A percentile compares a stretch with the other conserved stretches of the same genome.
Conservation (phyloP, 2,888 invertebrate genomes). For the Pimpla rufipes region DNA sequence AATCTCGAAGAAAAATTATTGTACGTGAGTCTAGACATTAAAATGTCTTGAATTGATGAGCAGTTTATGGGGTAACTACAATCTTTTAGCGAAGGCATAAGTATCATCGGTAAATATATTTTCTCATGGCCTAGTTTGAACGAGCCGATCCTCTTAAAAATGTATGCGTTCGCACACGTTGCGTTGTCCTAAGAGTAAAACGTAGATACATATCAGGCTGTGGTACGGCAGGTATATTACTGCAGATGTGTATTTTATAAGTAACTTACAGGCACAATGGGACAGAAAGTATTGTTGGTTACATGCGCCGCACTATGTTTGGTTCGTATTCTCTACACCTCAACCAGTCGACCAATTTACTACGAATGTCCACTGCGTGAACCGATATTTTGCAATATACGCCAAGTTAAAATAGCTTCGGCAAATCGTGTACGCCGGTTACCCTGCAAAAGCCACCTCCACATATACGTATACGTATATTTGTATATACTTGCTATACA, state of each 20-base stretch:
- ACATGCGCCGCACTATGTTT: slow-evolving; percentile 46
- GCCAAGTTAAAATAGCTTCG: slow-evolving; percentile 64
- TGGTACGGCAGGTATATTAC: slow-evolving; percentile 37
- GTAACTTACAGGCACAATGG: slow-evolving; percentile 52
- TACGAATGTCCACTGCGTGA: slow-evolving; percentile 54
- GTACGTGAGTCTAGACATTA: no score
- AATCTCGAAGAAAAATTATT: no score
- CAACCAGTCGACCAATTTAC: slow-evolving; percentile 62
- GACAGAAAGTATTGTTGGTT: slow-evolving; percentile 63
- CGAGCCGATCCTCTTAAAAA: no score
- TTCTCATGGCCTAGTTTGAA: no score
- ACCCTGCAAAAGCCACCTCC: slow-evolving; percentile 26
- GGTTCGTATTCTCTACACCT: slow-evolving; percentile 30
- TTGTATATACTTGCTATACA: background rate
- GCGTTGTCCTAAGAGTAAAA: background rate
- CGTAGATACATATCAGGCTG: slow-evolving; percentile 33
- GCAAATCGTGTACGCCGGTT: slow-evolving; percentile 54
- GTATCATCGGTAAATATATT: no score
- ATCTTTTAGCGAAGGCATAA: no score
- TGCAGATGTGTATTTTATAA: slow-evolving; percentile 51
- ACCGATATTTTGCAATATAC: slow-evolving; percentile 67
- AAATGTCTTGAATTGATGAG: no score
- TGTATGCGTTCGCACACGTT: background rate
- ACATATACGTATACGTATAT: slow-evolving; percentile 24
- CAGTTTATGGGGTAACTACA: no score